Percentiles rank a stretch among this genome's conserved stretches.
phyloP scores from a whole-genome alignment of 2,113 vertebrate genomes.

The Poecilia latipinna region DNA sequence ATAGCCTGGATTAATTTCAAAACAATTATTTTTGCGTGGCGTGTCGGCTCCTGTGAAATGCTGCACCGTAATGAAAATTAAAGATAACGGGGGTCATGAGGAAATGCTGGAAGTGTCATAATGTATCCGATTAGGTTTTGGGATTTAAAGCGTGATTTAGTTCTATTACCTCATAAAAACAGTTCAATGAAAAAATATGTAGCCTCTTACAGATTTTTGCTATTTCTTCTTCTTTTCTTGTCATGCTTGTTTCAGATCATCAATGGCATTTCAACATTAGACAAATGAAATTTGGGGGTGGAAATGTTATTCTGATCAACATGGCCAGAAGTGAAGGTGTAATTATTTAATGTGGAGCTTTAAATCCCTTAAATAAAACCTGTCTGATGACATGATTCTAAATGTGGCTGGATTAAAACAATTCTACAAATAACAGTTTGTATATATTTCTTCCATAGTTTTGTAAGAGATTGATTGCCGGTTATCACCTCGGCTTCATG shows the following conservation, averaged over 20 bases:
- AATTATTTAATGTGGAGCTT: background rate
- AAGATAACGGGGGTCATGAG: background rate
- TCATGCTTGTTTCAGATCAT: background rate
- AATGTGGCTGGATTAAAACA: no score
- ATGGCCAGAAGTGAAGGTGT: background rate
- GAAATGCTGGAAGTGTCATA: background rate
- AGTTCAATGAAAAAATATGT: background rate
- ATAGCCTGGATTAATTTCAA: slow-evolving; percentile 3
- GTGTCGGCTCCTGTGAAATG: background rate
- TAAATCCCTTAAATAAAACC: no score
- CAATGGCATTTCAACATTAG: background rate
- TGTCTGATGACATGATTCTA: no score
- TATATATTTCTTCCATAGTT: no score
- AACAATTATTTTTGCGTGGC: background rate
- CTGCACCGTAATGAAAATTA: background rate
- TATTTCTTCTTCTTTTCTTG: background rate
- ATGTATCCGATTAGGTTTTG: background rate
- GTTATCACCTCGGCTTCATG: no score
- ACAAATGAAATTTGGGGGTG: background rate
- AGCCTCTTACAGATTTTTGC: background rate
- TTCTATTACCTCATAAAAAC: background rate
- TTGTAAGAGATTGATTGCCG: no score
- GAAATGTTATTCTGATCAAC: background rate
- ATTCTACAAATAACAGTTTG: no score
- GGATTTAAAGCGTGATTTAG: background rate